Evolutionary conservation across 2,113 vertebrate species (phyloP).

Genomic region (Beaufortia kweichowensis): DNA sequence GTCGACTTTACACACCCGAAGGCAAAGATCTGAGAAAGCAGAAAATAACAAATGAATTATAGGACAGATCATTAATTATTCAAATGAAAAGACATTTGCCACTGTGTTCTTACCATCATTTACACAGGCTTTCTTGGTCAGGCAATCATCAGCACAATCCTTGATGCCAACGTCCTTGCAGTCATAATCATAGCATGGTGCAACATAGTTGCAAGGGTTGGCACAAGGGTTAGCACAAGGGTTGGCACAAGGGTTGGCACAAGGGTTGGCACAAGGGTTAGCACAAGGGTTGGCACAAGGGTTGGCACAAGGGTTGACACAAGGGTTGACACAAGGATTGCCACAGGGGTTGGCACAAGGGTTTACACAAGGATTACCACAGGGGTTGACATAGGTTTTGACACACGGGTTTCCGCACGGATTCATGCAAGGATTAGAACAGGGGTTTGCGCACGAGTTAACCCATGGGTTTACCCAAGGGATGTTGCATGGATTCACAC

Average conservation of each 20-base stretch:
- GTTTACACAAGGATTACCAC: too few relatives aligned
- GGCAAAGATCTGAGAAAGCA: not conserved
- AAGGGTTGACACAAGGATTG: not conserved
- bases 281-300: not conserved
- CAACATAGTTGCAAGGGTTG: not conserved
- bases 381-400: not conserved
- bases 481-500: not conserved
- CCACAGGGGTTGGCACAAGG: not conserved
- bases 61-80: not conserved
- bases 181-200: not conserved
- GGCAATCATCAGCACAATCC: not conserved
- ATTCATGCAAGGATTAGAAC: not conserved
- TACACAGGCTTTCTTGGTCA: not conserved
- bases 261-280: not conserved
- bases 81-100: not conserved
- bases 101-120: not conserved
- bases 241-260: not conserved
- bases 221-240: not conserved
- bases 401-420: not conserved
- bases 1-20: conserved; percentile 69
- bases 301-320: not conserved
- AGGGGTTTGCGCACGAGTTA: not conserved
- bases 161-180: not conserved
- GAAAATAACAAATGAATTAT: not conserved
- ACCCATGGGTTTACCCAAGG: not conserved